A percentile compares a stretch with the other conserved stretches of the same genome.
phyloP scores from a whole-genome alignment of 2,113 vertebrate genomes.

The human region DNA sequence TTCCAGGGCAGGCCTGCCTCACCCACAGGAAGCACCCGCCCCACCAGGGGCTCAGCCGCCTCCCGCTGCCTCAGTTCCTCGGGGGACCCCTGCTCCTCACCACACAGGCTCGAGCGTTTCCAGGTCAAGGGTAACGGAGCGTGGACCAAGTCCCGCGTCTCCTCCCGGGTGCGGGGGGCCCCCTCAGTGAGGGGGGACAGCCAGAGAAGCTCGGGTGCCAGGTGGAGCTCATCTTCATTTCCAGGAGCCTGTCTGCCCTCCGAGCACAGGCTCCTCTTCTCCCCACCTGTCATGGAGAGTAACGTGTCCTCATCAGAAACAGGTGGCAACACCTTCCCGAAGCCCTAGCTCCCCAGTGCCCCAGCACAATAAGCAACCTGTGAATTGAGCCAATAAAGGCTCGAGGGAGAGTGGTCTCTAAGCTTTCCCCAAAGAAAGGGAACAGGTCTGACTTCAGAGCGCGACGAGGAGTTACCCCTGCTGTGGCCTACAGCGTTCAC shows the following conservation, averaged over 20 bases:
- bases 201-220: slow-evolving; percentile 25
- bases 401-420: not conserved
- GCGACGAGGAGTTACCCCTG: slow-evolving; percentile 83
- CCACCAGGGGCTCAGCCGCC: slow-evolving; percentile 62
- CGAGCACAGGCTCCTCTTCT: slow-evolving; percentile 37
- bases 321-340: not conserved
- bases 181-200: slow-evolving; percentile 73
- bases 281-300: slow-evolving; percentile 64
- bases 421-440: not conserved
- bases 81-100: slow-evolving; percentile 84
- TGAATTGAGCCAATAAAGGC: not conserved
- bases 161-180: slow-evolving; percentile 83
- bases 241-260: slow-evolving; percentile 75
- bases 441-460: no score
- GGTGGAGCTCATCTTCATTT: slow-evolving; percentile 61
- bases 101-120: slow-evolving; percentile 93
- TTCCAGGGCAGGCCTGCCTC: slow-evolving; percentile 60
- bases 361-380: not conserved
- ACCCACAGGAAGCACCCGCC: slow-evolving; percentile 77
- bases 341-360: not conserved
- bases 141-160: slow-evolving; percentile 90
- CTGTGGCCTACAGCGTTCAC: slow-evolving; percentile 78
- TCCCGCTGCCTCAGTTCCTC: slow-evolving; percentile 86
- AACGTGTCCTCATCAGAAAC: not conserved
- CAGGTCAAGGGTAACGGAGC: slow-evolving; percentile 92